phyloP scores from a whole-genome alignment of 2,113 vertebrate genomes.

The Eulacestoma nigropectus region DNA sequence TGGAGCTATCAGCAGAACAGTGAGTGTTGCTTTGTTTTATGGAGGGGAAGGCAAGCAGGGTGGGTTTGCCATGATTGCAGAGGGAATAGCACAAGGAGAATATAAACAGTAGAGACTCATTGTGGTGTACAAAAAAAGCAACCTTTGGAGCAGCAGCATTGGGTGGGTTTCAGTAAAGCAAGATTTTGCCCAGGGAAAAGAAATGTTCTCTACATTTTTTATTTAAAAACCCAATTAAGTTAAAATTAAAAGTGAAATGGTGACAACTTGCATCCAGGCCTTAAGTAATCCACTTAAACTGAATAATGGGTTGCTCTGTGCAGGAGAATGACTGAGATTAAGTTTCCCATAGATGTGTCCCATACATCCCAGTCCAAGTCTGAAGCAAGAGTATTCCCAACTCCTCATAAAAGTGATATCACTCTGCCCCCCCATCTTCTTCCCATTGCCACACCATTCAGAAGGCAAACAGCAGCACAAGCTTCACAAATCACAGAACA shows the following conservation, averaged over 20 bases:
- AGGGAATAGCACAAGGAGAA: not conserved
- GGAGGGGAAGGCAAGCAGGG: not conserved
- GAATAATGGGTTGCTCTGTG: not conserved
- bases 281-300: not conserved
- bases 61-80: not conserved
- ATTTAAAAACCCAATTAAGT: not conserved
- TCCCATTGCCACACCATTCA: not conserved
- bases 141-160: not conserved
- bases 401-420: not conserved
- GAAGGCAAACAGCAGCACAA: not conserved
- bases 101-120: not conserved
- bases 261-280: not conserved
- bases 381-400: not conserved
- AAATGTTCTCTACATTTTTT: not conserved
- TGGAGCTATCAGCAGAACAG: not conserved
- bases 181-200: not conserved
- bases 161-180: not conserved
- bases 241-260: not conserved
- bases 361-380: not conserved
- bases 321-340: not conserved
- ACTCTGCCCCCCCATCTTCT: not conserved
- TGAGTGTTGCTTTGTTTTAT: not conserved
- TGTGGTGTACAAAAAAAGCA: not conserved
- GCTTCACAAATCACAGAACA: not conserved
- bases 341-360: not conserved